Evolutionary conservation across 2,888 invertebrate species (phyloP).

Genomic region (Perizoma affinitatum): DNA sequence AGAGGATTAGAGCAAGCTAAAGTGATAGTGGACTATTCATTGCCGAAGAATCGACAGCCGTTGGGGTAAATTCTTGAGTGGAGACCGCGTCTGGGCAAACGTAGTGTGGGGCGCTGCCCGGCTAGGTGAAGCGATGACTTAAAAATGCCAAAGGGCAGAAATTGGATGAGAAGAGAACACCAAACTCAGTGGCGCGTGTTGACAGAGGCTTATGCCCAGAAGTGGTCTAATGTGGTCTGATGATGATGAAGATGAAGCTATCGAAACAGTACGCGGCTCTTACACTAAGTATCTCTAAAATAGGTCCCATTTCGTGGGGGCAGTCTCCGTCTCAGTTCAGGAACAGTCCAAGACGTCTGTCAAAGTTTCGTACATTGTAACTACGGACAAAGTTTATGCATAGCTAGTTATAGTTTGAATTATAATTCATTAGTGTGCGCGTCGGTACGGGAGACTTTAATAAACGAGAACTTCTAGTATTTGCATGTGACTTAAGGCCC

Average conservation of each 20-base stretch:
- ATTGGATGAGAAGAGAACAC: no score
- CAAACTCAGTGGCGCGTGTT: no score
- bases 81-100: no score
- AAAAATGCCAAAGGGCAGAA: no score
- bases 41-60: no score
- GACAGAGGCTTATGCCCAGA: no score
- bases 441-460: not conserved
- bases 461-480: not conserved
- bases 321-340: slow-evolving; percentile 22
- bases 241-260: not conserved
- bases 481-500: not conserved
- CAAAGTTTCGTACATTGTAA: slow-evolving; percentile 54
- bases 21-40: no score
- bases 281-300: slow-evolving; percentile 10
- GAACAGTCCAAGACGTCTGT: slow-evolving; percentile 55
- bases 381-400: slow-evolving; percentile 23
- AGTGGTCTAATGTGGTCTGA: no score
- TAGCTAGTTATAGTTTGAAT: slow-evolving; percentile 3
- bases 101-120: no score
- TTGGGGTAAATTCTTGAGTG: no score
- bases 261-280: slow-evolving; percentile 1
- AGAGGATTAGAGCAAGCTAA: no score
- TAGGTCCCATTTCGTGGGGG: slow-evolving; percentile 8
- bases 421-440: not conserved
- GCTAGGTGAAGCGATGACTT: no score